Base-by-base conservation (phyloP, 2,797 vertebrate species). In the Malacoctenus gilli region DNA sequence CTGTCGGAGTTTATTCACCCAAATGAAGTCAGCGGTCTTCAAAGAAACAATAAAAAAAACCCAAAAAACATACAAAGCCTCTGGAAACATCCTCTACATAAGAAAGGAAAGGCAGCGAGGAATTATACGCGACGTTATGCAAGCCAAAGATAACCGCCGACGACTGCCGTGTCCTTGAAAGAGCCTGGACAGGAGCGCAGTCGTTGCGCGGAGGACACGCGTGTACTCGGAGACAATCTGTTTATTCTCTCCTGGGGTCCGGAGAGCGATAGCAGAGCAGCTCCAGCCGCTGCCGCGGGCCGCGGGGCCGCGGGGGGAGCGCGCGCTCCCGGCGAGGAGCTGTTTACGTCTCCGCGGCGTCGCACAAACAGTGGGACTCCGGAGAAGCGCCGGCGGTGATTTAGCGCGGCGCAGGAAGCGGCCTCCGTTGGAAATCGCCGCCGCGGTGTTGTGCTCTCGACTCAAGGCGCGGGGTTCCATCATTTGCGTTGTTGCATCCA, bases 221-320 rank as follows among this genome's bases (percentile, higher is more conserved):
- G 60, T 65, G 40, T 37, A 54, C 49, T 46, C 56, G 1, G 21
- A 73, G 50, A 60, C 59, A 62, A 63, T 64, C 58, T 82, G 77
- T 69, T 85, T 77, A 69, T 69, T 61, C 72, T 79, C 40, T 64
- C 54, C n/a, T 7, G 57, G 55, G 70, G 51, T 64, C 63, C 74
- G 64, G 57, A 49, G 55, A 47, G 35, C 19, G 54, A 66, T 40
- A 47, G n/a, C 34, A 2, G 9, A 34, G 22, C 48, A 60, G 49
- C 12, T 15, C 15, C 19, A 51, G 47, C 25, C 31, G 40, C 56
- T 63, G 52, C 59, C 63, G 47, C 35, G 20, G n/a, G n/a, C n/a
- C n/a, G n/a, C n/a, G n/a, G n/a, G n/a, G 38, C 35, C 35, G 28
- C 53, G 58, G 58, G 11, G n/a, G n/a, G 47, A 30, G 36, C 56